Base-by-base conservation (phyloP, 2,888 invertebrate species). In the Isotomurus palustris region DNA sequence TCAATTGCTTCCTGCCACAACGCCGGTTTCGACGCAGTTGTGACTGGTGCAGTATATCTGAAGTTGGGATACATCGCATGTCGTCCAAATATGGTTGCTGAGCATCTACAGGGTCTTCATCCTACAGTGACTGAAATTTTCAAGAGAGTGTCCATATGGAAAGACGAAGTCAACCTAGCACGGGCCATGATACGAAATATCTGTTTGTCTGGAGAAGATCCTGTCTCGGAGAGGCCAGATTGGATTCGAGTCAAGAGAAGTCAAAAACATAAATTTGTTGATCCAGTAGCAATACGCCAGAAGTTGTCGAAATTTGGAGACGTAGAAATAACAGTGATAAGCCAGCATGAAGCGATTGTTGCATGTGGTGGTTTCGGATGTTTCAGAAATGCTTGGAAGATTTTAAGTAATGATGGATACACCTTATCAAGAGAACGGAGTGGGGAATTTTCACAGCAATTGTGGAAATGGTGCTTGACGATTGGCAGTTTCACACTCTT, bases 21-120 rank as follows among this genome's bases (percentile, higher is more conserved):
- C 72, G 90, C 90, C n/a, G 89, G 87, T 1, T 90, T 86, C 83
- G 90, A 91, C 75, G 85, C 90, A 0, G 88, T 80, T 73, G 83
- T 84, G 69, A 82, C 88, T 53, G 90, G 87, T 0, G 84, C 82
- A 73, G 82, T 85, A 72, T 87, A 87, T 75, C 74, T 86, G 32
- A 78, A 82, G 50, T 77, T 87, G 71, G 82, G 82, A 1, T 83
- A 84, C 72, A 77, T 83, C 74, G 77, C 80, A 60, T 80, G 83
- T 2, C 75, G 78, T 40, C 77, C 79, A 53, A 78, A 78, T 47
- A n/a, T 40, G 17, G 19, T 40, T 10, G 8, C 6, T 14, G 17
- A 40, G 6, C 12, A 14, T 40, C 17, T 40, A 40, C 6, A 40
- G 8, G 17, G 17, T 40, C 41, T 58, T n/a, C 49, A 59, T 29